phyloP scores from a whole-genome alignment of 2,888 invertebrate species.

The Therioaphis trifolii region DNA sequence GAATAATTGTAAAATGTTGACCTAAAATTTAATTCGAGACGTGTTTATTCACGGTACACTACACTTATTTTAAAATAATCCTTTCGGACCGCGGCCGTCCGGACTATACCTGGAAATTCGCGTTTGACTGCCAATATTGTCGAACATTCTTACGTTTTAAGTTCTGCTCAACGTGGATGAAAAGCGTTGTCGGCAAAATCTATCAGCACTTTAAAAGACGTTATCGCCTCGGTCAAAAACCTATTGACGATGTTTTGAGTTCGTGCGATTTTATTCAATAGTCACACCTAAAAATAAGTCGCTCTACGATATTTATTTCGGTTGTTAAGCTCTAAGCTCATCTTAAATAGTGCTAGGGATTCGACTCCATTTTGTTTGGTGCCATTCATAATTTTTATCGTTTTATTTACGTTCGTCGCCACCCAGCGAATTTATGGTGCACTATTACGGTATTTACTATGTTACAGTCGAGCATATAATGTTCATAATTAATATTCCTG shows the following conservation, averaged over 20 bases:
- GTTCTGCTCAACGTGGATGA: too few relatives aligned
- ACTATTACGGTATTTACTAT: not conserved
- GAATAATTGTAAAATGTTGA: not conserved
- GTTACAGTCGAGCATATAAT: not conserved
- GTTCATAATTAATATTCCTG: not conserved
- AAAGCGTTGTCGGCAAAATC: too few relatives aligned
- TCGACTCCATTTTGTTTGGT: not conserved
- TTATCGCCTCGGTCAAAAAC: too few relatives aligned
- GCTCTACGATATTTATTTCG: slow-evolving; percentile 16
- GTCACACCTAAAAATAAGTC: slow-evolving; percentile 18
- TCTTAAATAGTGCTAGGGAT: not conserved
- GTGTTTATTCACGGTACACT: too few relatives aligned
- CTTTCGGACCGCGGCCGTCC: too few relatives aligned
- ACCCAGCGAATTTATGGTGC: not conserved
- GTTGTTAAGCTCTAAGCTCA: not conserved
- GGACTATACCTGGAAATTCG: too few relatives aligned
- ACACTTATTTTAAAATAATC: too few relatives aligned
- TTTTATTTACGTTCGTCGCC: slow-evolving; percentile 6
- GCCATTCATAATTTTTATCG: not conserved
- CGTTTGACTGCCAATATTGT: too few relatives aligned
- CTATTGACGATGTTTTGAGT: too few relatives aligned
- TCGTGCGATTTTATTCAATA: not conserved
- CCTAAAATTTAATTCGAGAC: not conserved
- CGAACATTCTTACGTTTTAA: too few relatives aligned
- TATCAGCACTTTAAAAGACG: too few relatives aligned